Evolutionary conservation across 2,113 vertebrate species (phyloP).

Genomic region (Tricholaema leucomelas): DNA sequence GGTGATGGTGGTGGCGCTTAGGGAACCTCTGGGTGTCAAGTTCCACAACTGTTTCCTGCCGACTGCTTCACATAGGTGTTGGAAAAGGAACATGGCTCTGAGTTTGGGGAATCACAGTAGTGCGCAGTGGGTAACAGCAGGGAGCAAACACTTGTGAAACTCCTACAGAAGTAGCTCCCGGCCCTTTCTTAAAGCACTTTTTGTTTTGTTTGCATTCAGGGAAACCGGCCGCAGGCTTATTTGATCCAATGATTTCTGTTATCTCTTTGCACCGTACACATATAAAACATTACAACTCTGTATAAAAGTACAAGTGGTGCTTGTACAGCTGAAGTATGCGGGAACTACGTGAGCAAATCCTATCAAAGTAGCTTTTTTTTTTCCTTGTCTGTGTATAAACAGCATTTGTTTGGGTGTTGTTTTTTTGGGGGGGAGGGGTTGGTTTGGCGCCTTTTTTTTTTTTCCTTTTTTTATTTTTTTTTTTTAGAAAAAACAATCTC

Average conservation of each 20-base stretch:
- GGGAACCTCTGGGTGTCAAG: neutral
- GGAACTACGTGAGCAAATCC: conserved; percentile 83
- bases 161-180: conserved; percentile 57
- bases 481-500: conserved; percentile 85
- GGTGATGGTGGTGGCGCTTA: neutral
- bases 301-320: conserved; percentile 83
- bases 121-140: conserved; percentile 68
- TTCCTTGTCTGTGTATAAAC: conserved; percentile 74
- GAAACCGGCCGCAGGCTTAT: conserved; percentile 72
- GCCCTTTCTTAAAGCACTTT: conserved; percentile 75
- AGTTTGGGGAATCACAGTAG: conserved; percentile 76
- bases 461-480: neutral
- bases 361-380: conserved; percentile 84
- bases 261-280: conserved; percentile 82
- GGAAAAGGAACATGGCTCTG: conserved; percentile 72
- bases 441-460: neutral
- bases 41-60: conserved; percentile 71
- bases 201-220: conserved; percentile 66
- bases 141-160: conserved; percentile 72
- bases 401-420: conserved; percentile 67
- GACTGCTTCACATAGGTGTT: conserved; percentile 63
- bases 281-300: conserved; percentile 80
- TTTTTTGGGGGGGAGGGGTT: no score
- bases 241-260: conserved; percentile 70
- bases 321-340: conserved; percentile 82